Evolutionary conservation across 2,888 invertebrate genomes (phyloP).

Genomic region (Eucriotettix oculatus): DNA sequence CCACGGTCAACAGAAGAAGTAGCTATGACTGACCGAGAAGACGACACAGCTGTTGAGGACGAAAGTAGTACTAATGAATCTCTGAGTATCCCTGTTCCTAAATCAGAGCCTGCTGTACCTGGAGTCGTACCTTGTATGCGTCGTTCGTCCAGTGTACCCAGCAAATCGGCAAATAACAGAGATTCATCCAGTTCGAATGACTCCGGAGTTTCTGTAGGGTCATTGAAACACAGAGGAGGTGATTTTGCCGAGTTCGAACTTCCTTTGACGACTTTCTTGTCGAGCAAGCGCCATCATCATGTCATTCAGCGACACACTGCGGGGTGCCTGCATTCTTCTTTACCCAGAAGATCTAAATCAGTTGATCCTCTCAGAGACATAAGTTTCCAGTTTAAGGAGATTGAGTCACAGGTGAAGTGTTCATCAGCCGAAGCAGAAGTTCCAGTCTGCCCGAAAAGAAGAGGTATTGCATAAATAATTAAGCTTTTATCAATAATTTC

Average conservation of each 20-base stretch:
- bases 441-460: slow-evolving; percentile 43
- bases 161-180: slow-evolving; percentile 58
- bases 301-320: slow-evolving; percentile 16
- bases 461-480: slow-evolving; percentile 10
- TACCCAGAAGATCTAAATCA: slow-evolving; percentile 58
- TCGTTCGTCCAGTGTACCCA: slow-evolving; percentile 59
- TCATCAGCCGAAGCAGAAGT: slow-evolving; percentile 63
- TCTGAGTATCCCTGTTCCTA: neutral
- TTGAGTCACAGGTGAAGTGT: slow-evolving; percentile 43
- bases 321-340: slow-evolving; percentile 42
- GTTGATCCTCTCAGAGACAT: slow-evolving; percentile 59
- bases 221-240: slow-evolving; percentile 40
- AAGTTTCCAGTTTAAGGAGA: slow-evolving; percentile 49
- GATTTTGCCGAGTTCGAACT: slow-evolving; percentile 52
- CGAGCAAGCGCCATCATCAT: slow-evolving; percentile 36
- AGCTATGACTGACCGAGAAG: neutral
- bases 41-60: neutral
- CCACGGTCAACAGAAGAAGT: neutral
- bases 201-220: slow-evolving; percentile 59
- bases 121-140: slow-evolving; percentile 41
- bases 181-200: slow-evolving; percentile 76
- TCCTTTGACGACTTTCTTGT: slow-evolving; percentile 39
- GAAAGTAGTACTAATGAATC: neutral
- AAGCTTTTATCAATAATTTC: too few relatives aligned
- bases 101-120: too few relatives aligned